Evolutionary conservation across 2,797 vertebrate species (phyloP), one percentile per base, ranked within the genome.

Genomic region (Cheirogaleus major): DNA sequence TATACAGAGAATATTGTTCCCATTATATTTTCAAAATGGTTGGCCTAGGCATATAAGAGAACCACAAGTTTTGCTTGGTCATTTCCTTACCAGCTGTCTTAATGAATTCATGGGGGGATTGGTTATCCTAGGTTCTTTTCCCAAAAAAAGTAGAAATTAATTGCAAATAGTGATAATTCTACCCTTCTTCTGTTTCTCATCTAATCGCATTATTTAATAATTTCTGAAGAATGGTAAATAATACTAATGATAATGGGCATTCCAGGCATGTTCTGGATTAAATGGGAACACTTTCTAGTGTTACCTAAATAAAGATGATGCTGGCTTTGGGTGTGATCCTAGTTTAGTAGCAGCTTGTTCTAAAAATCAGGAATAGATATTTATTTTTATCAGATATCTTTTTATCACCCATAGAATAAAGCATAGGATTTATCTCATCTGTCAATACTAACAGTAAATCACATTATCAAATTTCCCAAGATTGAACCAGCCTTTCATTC

Each of bases 401-500:
- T 93, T 69, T 15, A 73, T 5, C 20, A 48, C 52, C 65, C 45
- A 45, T 70, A 89, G 82, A 55, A 61, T 45, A 63, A 85, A 50
- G 55, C 81, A n/a, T 3, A 25, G 32, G 23, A 25, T 35, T 70
- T 75, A 91, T 80, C 84, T 87, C 25, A 25, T 35, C 69, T 70
- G 4, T n/a, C 14, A 9, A 8, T 23, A 25, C 48, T 55, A 70
- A 80, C 32, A 78, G 30, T 73, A 83, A 59, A 61, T 65, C 20
- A 61, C 38, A 63, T 22, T 50, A 50, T 67, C 35, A 41, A 61
- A 82, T 10, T 85, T 75, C 43, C 59, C 23, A 72, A 61, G 72
- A 96, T 59, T 30, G 7, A 97, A 80, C 92, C 52, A 91, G 93
- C 94, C 73, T 73, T 93, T 35, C 85, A 96, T 76, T 93, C 57